Evolutionary conservation across 2,797 vertebrate genomes (phyloP).

Genomic region (Ptychobarbus kaznakovi): DNA sequence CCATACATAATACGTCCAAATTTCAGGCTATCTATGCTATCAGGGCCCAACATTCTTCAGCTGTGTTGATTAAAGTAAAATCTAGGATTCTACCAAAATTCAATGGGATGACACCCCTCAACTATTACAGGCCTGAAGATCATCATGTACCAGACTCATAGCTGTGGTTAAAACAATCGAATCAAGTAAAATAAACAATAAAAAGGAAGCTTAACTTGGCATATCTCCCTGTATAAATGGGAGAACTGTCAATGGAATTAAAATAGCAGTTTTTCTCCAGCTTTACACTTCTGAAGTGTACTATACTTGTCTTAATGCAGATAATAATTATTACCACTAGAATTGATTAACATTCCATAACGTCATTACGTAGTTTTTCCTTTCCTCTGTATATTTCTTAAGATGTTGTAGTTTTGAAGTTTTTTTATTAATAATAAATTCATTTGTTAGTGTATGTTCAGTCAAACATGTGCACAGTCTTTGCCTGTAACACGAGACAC

Average conservation of each 20-base stretch:
- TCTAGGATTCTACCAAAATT: constrained; percentile 43
- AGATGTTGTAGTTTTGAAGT: constrained; percentile 45
- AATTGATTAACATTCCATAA: constrained; percentile 83
- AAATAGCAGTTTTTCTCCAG: constrained; percentile 75
- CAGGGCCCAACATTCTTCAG: constrained; percentile 42
- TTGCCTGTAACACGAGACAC: constrained; percentile 70
- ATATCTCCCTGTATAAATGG: constrained; percentile 82
- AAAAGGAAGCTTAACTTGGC: constrained; percentile 78
- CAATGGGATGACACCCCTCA: constrained; percentile 47
- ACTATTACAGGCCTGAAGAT: constrained; percentile 34
- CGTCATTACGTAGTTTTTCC: constrained; percentile 77
- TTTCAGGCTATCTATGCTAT: constrained; percentile 20
- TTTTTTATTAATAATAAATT: constrained; percentile 57
- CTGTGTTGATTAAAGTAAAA: constrained; percentile 21
- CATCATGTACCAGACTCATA: constrained; percentile 50
- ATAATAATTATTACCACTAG: constrained; percentile 81
- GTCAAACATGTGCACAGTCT: constrained; percentile 62
- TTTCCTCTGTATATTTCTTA: constrained; percentile 59
- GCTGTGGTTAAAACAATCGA: constrained; percentile 61
- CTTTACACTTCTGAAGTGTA: constrained; percentile 85
- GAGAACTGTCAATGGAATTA: constrained; percentile 79
- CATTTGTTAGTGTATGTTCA: constrained; percentile 55
- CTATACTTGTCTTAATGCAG: constrained; percentile 82
- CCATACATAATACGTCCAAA: constrained; percentile 39
- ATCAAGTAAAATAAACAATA: constrained; percentile 21